phyloP scores from a whole-genome alignment of 1,140 invertebrate species.

The Branchinecta lindahli region DNA sequence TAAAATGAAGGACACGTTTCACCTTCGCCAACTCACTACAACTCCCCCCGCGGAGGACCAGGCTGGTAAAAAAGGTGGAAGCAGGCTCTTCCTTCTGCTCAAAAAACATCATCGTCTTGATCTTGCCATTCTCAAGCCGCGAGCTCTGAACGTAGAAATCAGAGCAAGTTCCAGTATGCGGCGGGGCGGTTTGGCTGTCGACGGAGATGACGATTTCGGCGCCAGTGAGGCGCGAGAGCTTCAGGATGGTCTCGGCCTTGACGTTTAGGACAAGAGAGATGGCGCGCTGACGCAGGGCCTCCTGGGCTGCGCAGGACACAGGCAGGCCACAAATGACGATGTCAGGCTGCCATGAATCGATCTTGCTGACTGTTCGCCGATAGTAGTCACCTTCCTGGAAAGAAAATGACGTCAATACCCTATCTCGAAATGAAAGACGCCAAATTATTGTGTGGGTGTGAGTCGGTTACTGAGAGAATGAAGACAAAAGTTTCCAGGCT shows the following conservation, averaged over 20 bases:
- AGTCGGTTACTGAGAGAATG: too few relatives aligned
- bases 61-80: conserved; percentile 69
- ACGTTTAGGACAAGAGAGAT: conserved; percentile 80
- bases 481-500: too few relatives aligned
- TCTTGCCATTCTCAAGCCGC: conserved; percentile 40
- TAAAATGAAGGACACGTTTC: conserved; percentile 61
- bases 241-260: conserved; percentile 63
- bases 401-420: conserved; percentile 14
- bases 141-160: conserved; percentile 64
- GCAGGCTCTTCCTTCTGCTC: conserved; percentile 54
- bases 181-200: conserved; percentile 58
- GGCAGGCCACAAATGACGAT: conserved; percentile 77
- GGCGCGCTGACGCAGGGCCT: conserved; percentile 56
- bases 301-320: conserved; percentile 74
- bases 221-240: conserved; percentile 62
- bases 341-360: conserved; percentile 64
- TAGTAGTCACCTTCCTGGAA: conserved; percentile 73
- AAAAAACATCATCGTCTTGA: conserved; percentile 83
- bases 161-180: conserved; percentile 69
- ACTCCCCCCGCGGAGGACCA: conserved; percentile 64
- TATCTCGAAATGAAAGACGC: neutral
- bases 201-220: conserved; percentile 78
- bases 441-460: too few relatives aligned
- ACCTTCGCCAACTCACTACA: conserved; percentile 58
- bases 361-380: conserved; percentile 69